phyloP scores from a whole-genome alignment of 2,113 vertebrate genomes.

The Coracopsis vasa region DNA sequence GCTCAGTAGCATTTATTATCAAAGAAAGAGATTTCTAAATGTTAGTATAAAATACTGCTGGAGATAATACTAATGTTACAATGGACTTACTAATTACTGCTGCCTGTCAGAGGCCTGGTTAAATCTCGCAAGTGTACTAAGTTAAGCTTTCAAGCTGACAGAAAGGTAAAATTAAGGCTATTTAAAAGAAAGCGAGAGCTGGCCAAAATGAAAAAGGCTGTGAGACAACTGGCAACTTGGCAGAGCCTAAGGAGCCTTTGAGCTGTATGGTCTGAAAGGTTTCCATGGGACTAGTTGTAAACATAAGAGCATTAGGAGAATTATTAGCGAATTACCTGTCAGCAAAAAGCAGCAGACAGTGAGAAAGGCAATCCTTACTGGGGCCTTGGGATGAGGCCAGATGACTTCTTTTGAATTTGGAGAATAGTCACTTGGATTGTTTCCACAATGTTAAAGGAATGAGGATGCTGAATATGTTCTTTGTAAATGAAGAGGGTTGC shows the following conservation, averaged over 20 bases:
- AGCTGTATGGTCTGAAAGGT: background rate
- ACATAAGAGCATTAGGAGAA: background rate
- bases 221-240: slow-evolving; percentile 1
- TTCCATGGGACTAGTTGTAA: background rate
- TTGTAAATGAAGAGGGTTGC: slow-evolving; percentile 12
- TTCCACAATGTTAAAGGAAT: background rate
- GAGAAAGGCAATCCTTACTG: background rate
- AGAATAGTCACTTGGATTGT: background rate
- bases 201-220: background rate
- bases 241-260: background rate
- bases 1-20: background rate
- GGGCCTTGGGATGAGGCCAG: background rate
- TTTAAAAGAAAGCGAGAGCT: background rate
- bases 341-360: background rate
- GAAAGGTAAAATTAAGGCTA: background rate
- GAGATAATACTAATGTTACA: background rate
- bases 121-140: background rate
- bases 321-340: slow-evolving; percentile 1
- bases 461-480: background rate
- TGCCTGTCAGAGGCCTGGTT: background rate
- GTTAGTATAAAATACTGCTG: background rate
- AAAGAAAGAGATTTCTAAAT: background rate
- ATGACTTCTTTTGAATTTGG: background rate
- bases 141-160: background rate
- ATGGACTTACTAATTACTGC: background rate